Conservation (phyloP, 2,888 invertebrate genomes). For the Cosmopolites sordidus region DNA sequence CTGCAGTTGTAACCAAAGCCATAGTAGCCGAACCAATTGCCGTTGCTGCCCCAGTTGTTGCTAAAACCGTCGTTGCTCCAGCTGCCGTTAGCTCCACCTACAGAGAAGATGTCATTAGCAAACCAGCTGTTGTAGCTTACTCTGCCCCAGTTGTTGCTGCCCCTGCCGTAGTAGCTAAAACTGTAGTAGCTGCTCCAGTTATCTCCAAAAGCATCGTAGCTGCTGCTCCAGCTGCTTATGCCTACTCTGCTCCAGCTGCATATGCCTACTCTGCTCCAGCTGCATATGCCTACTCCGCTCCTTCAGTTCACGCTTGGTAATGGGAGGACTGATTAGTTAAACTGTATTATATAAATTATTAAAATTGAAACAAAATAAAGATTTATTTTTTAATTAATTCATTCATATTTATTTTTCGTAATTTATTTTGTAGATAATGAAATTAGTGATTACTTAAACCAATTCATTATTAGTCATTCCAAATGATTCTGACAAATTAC, state of each 20-base stretch:
- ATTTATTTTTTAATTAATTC: no score
- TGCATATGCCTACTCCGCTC: conserved; percentile 12
- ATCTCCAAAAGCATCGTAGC: conserved; percentile 22
- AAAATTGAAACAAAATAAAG: not conserved
- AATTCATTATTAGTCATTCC: no score
- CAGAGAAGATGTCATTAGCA: conserved; percentile 13
- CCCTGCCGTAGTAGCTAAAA: conserved; percentile 9
- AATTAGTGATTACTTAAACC: no score
- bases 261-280: conserved; percentile 16
- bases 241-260: conserved; percentile 11
- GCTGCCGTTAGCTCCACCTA: conserved; percentile 17
- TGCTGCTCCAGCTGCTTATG: conserved; percentile 9
- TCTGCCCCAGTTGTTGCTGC: conserved; percentile 18
- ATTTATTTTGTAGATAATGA: no score
- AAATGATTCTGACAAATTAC: no score
- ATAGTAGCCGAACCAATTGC: conserved; percentile 4
- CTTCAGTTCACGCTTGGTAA: conserved; percentile 25
- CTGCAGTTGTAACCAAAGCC: conserved; percentile 9
- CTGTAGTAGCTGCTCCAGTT: conserved; percentile 21
- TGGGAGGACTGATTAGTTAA: conserved; percentile 23
- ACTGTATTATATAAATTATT: not conserved
- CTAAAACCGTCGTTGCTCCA: conserved; percentile 19
- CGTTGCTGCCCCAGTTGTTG: conserved; percentile 20
- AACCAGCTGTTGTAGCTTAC: conserved; percentile 12
- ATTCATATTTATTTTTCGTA: no score